Base-by-base conservation (phyloP, 2,888 invertebrate species). In the Actias luna region DNA sequence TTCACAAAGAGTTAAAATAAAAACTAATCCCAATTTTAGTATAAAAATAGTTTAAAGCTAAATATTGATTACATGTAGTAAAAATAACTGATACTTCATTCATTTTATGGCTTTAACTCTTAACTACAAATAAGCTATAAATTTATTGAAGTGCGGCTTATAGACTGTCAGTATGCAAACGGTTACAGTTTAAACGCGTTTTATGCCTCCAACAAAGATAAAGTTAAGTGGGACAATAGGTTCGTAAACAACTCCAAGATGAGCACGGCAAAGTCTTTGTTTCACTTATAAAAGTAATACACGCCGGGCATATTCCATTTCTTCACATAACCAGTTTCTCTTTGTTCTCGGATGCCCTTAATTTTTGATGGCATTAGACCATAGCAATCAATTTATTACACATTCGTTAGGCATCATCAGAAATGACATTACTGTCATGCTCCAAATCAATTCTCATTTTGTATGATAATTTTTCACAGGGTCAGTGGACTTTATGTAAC, bases 311-410 rank as follows among this genome's bases (percentile, higher is more conserved):
- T 58, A 39, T 16, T 62, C 57, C 58, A 62, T 39, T 60, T 63
- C 36, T 59, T 59, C 29, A 63, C 50, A 42, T 39, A 55, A 36
- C 39, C 60, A 61, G 33, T 58, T 27, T 58, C 55, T 27, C 16
- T 33, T 57, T 52, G 60, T 55, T 29, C 25, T 62, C 61, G 16
- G 42, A 39, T 60, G 39, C n/a, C 39, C 68, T 67, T 68, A 69
- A 64, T 69, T 74, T 72, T 72, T 63, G 64, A 55, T 55, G 55
- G 27, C 29, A 55, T 55, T 22, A 55, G 36, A 70, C 65, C 67
- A 72, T 67, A 66, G 65, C 67, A 73, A 74, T 73, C 72, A 77
- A 79, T 82, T 81, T 80, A 80, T 77, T 77, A 77, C 72, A 71
- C 75, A 73, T 78, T 80, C 74, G 75, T 78, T 78, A 68, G 72